A percentile compares a stretch with the other conserved stretches of the same genome.
These are phyloP conservation scores for Propsilocerus akamusi DNA, from an alignment of 1,140 invertebrate species.

Conservation along the genomic window DNA sequence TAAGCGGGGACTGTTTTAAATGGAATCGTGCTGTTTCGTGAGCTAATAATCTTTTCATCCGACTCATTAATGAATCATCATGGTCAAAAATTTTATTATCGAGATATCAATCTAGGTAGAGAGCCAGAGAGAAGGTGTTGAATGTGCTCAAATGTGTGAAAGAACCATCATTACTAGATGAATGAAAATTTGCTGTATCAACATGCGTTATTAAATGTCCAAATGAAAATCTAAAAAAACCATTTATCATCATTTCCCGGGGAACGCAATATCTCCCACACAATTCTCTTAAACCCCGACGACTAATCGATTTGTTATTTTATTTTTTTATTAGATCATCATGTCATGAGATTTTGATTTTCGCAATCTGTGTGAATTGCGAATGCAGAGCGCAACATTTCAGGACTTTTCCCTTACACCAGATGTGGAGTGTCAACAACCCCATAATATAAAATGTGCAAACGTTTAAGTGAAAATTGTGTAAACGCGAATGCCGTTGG, in stretches of 20 bases:
- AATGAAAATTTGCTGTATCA: not conserved
- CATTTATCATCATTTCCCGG: not conserved
- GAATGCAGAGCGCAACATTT: not conserved
- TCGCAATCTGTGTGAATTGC: not conserved
- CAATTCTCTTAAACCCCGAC: not conserved
- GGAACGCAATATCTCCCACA: not conserved
- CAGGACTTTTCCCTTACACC: not conserved
- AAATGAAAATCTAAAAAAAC: not conserved
- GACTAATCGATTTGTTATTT: not conserved
- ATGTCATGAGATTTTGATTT: not conserved
- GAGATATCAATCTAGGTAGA: no score
- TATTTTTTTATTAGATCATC: not conserved
- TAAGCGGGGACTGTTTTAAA: not conserved
- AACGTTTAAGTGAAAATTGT: not conserved
- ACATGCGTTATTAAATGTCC: not conserved
- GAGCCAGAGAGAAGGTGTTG: no score
- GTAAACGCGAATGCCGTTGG: not conserved
- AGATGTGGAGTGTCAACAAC: not conserved
- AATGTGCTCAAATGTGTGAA: no score
- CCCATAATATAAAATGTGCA: not conserved
- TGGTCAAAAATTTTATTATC: no score
- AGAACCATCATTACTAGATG: no score
- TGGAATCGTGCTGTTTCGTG: not conserved
- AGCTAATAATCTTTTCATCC: not conserved
- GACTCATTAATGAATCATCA: conserved; percentile 1